Percentiles rank a stretch among this genome's conserved stretches.
Evolutionary conservation across 2,797 vertebrate species (phyloP).

Genomic region (Synanceia verrucosa): DNA sequence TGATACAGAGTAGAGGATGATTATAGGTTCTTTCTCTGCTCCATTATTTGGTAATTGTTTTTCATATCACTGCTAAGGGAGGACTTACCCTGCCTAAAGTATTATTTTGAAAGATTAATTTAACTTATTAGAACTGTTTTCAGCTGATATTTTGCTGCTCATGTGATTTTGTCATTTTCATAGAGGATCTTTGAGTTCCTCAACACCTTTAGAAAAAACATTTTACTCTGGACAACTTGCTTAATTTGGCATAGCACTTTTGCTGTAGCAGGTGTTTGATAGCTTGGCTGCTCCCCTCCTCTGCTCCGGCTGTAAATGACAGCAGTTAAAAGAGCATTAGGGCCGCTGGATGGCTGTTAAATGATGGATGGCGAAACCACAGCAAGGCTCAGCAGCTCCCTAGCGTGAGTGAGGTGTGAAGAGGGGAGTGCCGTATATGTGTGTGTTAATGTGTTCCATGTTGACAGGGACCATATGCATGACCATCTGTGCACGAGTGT

Average conservation of each 20-base stretch:
- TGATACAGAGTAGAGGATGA: slow-evolving; percentile 32
- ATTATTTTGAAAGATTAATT: slow-evolving; percentile 21
- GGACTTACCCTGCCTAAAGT: not conserved
- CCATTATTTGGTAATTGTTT: slow-evolving; percentile 54
- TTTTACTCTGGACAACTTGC: slow-evolving; percentile 11
- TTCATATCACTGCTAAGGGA: slow-evolving; percentile 26
- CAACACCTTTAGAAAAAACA: slow-evolving; percentile 18
- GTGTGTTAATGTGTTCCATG: slow-evolving; percentile 32
- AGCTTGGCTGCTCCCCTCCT: slow-evolving; percentile 19
- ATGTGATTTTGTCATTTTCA: too few relatives aligned
- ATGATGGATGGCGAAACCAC: slow-evolving; percentile 65
- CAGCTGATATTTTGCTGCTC: not conserved
- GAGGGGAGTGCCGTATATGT: slow-evolving; percentile 16
- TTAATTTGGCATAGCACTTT: slow-evolving; percentile 47
- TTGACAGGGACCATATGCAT: slow-evolving; percentile 56
- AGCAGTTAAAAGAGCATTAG: slow-evolving; percentile 75
- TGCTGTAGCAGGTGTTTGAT: slow-evolving; percentile 50
- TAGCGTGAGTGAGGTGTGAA: slow-evolving; percentile 38
- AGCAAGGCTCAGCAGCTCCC: slow-evolving; percentile 14
- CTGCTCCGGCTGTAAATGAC: slow-evolving; percentile 66
- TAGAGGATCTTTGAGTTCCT: slow-evolving; percentile 2
- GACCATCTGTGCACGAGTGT: slow-evolving; percentile 58
- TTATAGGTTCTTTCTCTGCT: slow-evolving; percentile 42
- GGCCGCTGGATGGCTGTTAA: slow-evolving; percentile 49
- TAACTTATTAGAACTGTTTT: slow-evolving; percentile 9